phyloP scores from a whole-genome alignment of 2,113 vertebrate species.

The Enhydra lutris region DNA sequence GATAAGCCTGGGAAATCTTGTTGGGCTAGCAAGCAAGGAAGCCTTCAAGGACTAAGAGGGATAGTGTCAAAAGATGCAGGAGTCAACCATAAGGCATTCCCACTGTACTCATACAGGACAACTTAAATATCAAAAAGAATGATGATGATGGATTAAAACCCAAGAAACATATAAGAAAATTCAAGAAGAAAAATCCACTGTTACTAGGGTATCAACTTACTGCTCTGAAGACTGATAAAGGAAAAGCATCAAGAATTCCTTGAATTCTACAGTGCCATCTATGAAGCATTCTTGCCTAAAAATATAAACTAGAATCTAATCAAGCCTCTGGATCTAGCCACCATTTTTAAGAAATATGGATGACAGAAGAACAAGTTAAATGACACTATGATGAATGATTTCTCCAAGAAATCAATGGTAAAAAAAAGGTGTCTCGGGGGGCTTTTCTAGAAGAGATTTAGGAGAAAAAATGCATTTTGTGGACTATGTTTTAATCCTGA shows the following conservation, averaged over 20 bases:
- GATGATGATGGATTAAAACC: not conserved
- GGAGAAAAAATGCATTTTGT: not conserved
- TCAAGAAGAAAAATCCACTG: not conserved
- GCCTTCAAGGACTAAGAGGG: not conserved
- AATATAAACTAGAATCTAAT: not conserved
- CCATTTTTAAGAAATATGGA: not conserved
- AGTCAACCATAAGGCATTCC: not conserved
- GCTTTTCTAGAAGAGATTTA: not conserved
- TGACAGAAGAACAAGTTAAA: not conserved
- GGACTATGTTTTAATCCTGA: not conserved
- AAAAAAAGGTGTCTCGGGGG: not conserved
- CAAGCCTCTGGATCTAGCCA: not conserved
- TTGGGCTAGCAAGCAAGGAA: not conserved
- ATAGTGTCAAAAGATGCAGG: not conserved
- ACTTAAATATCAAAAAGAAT: not conserved
- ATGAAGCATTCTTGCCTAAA: not conserved
- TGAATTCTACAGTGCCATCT: not conserved
- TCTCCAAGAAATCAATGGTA: not conserved
- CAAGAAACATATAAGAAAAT: not conserved
- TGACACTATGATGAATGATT: not conserved
- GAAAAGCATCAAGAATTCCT: not conserved
- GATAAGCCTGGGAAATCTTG: not conserved
- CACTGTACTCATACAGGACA: not conserved
- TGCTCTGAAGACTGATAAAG: not conserved
- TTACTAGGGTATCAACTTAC: not conserved